Base-by-base conservation (phyloP, 2,113 vertebrate species). In the Neolamprologus caudopunctatus region DNA sequence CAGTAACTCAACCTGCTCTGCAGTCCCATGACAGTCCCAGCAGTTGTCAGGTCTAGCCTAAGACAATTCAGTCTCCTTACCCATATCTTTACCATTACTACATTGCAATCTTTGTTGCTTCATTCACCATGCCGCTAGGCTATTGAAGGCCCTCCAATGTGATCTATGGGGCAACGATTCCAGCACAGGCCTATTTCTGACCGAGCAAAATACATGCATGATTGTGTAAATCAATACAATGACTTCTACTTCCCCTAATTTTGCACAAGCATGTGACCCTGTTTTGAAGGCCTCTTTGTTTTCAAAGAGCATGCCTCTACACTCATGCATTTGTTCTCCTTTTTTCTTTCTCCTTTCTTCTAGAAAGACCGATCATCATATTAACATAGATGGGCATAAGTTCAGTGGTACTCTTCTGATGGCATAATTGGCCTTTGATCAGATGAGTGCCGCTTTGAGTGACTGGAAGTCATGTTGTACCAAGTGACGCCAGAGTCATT, bases 171-270 rank as follows among this genome's bases (percentile, higher is more conserved):
- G 35, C 16, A 17, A 40, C 13, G 91, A 94, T 92, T 90, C 82
- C 89, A 81, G 53, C 68, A 51, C 26, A 91, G 88, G 55, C 88
- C 88, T 94, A 84, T 89, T 90, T 93, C 73, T 91, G 90, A 92
- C 90, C 88, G 51, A 63, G 87, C 68, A 87, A 95, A 90, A 91
- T 85, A 78, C 92, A 93, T 88, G 90, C 89, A 87, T 80, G 88
- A 89, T 93, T 86, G 94, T 94, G 92, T 95, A 96, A 96, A 96
- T 96, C 96, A 96, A 94, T 93, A 96, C 93, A 93, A 95, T 92
- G 95, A 92, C 93, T 92, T 86, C 75, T 86, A 42, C 92, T 94
- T 94, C 91, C 92, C 87, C 91, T 93, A 93, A 90, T 96, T 95
- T 93, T 92, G 91, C 88, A 82, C 33, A 7, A 93, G 87, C 94